Conservation (phyloP, 1,140 invertebrate genomes). For the Drosophila guanche region DNA sequence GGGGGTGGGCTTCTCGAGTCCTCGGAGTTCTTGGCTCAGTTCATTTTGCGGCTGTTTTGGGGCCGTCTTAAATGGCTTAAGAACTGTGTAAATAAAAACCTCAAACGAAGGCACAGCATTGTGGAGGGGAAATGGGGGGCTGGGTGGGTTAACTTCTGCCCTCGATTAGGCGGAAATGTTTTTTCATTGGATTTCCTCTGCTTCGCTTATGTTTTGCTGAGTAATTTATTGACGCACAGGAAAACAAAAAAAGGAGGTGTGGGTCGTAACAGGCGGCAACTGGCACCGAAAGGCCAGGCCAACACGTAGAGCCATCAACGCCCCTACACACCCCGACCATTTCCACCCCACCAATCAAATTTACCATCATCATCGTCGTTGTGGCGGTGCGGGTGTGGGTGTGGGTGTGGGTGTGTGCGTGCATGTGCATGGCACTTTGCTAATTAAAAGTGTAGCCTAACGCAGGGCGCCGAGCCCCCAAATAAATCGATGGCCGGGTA, state of each 20-base stretch:
- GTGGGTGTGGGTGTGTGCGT: slow-evolving; percentile 34
- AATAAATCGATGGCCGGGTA: slow-evolving; percentile 79
- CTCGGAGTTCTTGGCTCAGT: slow-evolving; percentile 44
- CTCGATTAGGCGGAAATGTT: slow-evolving; percentile 33
- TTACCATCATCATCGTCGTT: slow-evolving; percentile 14
- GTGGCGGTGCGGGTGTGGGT: neutral
- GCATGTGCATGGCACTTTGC: slow-evolving; percentile 80
- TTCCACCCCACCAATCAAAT: neutral
- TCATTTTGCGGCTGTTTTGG: slow-evolving; percentile 69
- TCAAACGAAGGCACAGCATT: slow-evolving; percentile 12
- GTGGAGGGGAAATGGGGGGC: neutral
- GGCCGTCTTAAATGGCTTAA: slow-evolving; percentile 62
- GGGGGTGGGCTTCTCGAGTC: neutral
- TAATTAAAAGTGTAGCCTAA: slow-evolving; percentile 79
- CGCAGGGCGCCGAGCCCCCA: slow-evolving; percentile 51
- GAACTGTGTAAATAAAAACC: slow-evolving; percentile 75
- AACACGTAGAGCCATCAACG: neutral
- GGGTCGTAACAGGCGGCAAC: slow-evolving; percentile 61
- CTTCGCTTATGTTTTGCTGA: slow-evolving; percentile 6
- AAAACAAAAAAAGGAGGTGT: slow-evolving; percentile 7
- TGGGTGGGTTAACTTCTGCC: slow-evolving; percentile 4
- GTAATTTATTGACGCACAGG: slow-evolving; percentile 34
- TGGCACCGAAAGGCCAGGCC: slow-evolving; percentile 52
- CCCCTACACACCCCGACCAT: neutral
- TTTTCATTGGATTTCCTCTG: slow-evolving; percentile 9